A percentile compares a stretch with the other conserved stretches of the same genome.
These are phyloP conservation scores for Trachelus iudaicus DNA, from an alignment of 2,888 invertebrate genomes.

Conservation along the genomic window DNA sequence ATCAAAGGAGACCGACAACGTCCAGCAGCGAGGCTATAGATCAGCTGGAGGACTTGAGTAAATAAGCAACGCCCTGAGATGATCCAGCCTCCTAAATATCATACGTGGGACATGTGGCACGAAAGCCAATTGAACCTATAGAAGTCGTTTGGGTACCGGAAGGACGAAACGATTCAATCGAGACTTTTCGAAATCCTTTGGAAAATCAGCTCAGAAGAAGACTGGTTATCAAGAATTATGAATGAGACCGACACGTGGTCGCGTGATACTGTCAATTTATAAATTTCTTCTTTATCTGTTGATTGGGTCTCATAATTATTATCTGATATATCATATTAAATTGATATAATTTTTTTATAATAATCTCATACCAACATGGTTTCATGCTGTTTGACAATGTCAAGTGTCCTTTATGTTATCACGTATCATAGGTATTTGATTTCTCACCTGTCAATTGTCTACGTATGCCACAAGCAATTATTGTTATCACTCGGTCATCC, in stretches of 20 bases:
- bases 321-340: background rate
- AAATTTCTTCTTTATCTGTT: background rate
- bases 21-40: constrained; percentile 55
- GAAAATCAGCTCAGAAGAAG: background rate
- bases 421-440: background rate
- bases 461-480: background rate
- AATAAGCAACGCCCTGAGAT: constrained; percentile 52
- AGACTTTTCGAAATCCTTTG: background rate
- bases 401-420: too few species aligned
- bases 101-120: constrained; percentile 13
- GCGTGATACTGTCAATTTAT: background rate
- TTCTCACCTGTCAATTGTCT: background rate
- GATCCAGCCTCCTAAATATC: constrained; percentile 21
- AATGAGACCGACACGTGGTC: background rate
- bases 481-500: background rate
- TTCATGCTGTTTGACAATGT: too few species aligned
- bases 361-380: too few species aligned
- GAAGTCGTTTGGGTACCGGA: background rate
- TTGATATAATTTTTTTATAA: too few species aligned
- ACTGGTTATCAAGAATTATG: background rate
- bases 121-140: background rate
- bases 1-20: constrained; percentile 56
- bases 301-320: background rate
- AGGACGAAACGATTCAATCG: constrained; percentile 35
- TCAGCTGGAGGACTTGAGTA: constrained; percentile 57